Base-by-base conservation (phyloP, 2,888 invertebrate species). In the Malthinus seriepunctatus region DNA sequence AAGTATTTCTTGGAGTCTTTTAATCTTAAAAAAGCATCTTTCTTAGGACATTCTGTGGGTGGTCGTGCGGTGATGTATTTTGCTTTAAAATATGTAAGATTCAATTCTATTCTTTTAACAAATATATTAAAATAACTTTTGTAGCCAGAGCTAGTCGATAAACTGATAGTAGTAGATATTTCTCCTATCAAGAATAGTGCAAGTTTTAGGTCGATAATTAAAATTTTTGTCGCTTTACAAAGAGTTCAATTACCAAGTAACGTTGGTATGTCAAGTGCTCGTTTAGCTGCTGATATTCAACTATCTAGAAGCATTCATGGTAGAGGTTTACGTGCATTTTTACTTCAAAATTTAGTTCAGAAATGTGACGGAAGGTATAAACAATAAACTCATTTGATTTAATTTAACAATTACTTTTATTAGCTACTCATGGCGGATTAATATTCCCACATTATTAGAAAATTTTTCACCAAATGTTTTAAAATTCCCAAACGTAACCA, bases 1-100 rank as follows among this genome's bases (percentile, higher is more conserved):
- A 75, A 83, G 8, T 79, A 83, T 38, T 81, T 93, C 37, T 78
- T 91, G 60, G 81, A 85, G 66, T 84, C 87, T 63, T 76, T 88
- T 42, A 80, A 83, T 11, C 80, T 93, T 42, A 74, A 82, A 0
- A 87, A 87, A 74, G 85, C 87, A 1, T 81, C 87, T 3, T 72
- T 94, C 11, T 77, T 97, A 69, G 97, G 97, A 0, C 97, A 97
- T 77, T 95, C 95, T 67, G 95, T 97, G 95, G 97, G 97, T 12
- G 97, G 97, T n/a, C 86, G 94, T 62, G 85, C 92, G 6, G 89
- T 90, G 70, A 96, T 97, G 95, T 84, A 86, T 52, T 81, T 92
- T 52, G 90, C 95, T 37, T 80, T 96, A 48, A 83, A 84, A 75
- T 82, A 87, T 79, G 89, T 89, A 78, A 68, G 78, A 70, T 32